These are phyloP conservation scores for Caenorhabditis virilis DNA, from an alignment of 2,888 invertebrate species.

Conservation along the genomic window DNA sequence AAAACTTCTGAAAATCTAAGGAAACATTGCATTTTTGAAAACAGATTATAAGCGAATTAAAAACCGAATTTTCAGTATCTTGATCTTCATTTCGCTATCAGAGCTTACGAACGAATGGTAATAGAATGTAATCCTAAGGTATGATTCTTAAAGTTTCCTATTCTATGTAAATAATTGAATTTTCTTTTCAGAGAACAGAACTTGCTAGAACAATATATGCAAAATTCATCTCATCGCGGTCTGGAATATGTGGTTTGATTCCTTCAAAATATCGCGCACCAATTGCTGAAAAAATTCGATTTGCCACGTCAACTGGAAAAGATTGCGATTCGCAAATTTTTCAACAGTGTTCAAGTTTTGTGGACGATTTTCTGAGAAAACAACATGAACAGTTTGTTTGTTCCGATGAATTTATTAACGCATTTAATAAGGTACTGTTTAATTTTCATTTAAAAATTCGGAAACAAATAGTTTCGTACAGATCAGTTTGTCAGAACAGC, in stretches of 20 bases:
- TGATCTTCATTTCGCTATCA: slow-evolving; percentile 58
- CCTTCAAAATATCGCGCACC: slow-evolving; percentile 36
- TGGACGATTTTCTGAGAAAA: slow-evolving; percentile 38
- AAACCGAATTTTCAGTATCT: too few relatives aligned
- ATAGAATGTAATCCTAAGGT: slow-evolving; percentile 42
- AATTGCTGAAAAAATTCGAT: slow-evolving; percentile 36
- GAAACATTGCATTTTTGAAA: too few relatives aligned
- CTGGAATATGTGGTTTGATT: slow-evolving; percentile 50
- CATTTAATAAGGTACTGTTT: slow-evolving; percentile 48
- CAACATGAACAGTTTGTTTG: slow-evolving; percentile 58
- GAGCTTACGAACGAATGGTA: slow-evolving; percentile 56
- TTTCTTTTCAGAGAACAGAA: slow-evolving; percentile 29
- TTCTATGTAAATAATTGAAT: not conserved
- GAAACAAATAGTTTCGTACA: too few relatives aligned
- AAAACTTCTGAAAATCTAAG: too few relatives aligned
- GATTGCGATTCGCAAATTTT: slow-evolving; percentile 26
- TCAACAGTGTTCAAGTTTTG: slow-evolving; percentile 14
- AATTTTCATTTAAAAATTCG: too few relatives aligned
- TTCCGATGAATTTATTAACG: slow-evolving; percentile 62
- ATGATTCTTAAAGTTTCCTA: not conserved
- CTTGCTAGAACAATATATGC: slow-evolving; percentile 55
- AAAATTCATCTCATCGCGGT: slow-evolving; percentile 47
- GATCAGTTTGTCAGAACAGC: too few relatives aligned
- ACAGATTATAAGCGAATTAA: too few relatives aligned
- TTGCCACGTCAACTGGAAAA: not conserved